Evolutionary conservation across 2,797 vertebrate species (phyloP).

Genomic region (Crocidura indochinensis): DNA sequence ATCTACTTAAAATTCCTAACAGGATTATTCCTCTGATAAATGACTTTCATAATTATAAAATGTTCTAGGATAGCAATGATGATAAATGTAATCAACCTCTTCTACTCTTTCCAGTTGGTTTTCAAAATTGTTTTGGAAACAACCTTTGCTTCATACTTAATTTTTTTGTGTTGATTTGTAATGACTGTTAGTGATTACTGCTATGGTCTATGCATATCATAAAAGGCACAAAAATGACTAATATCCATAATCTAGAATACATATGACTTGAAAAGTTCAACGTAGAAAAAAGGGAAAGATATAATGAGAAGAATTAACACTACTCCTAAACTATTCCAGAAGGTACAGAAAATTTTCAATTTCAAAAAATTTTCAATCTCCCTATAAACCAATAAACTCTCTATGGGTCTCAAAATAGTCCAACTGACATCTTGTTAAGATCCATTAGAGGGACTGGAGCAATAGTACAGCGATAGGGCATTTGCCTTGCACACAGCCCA

Average conservation of each 20-base stretch:
- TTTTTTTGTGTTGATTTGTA: slow-evolving; percentile 26
- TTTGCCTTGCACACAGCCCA: no score
- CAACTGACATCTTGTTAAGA: not conserved
- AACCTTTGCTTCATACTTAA: slow-evolving; percentile 33
- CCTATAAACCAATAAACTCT: not conserved
- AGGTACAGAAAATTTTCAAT: slow-evolving; percentile 47
- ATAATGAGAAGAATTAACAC: not conserved
- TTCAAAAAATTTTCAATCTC: slow-evolving; percentile 34
- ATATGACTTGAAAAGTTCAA: not conserved
- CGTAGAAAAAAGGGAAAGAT: not conserved
- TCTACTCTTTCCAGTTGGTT: slow-evolving; percentile 25
- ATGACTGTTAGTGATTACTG: not conserved
- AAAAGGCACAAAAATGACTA: slow-evolving; percentile 31
- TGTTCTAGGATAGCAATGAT: slow-evolving; percentile 30
- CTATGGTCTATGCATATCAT: not conserved
- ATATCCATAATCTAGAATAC: not conserved
- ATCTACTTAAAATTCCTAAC: slow-evolving; percentile 34
- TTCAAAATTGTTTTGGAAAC: slow-evolving; percentile 48
- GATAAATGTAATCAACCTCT: slow-evolving; percentile 12
- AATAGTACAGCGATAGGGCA: no score
- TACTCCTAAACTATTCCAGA: not conserved
- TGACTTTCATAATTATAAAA: slow-evolving; percentile 40
- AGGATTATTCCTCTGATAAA: slow-evolving; percentile 12
- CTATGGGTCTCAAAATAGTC: not conserved
- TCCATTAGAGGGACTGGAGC: not conserved